Percentiles rank a stretch among this genome's conserved stretches.
phyloP scores from a whole-genome alignment of 2,113 vertebrate species.

The Petrocephalus microphthalmus region DNA sequence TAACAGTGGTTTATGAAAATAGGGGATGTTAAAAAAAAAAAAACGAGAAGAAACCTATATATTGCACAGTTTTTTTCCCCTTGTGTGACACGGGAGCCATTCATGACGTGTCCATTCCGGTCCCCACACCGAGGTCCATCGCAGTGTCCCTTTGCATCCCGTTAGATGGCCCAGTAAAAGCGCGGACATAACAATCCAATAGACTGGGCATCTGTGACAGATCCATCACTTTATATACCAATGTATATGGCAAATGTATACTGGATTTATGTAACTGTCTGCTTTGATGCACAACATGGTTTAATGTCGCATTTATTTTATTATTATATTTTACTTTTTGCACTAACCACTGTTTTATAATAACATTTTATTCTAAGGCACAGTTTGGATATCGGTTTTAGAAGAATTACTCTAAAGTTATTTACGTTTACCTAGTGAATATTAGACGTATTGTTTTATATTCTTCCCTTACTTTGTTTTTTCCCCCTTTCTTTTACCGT shows the following conservation, averaged over 20 bases:
- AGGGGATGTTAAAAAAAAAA: neutral
- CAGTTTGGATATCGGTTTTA: neutral
- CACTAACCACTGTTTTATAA: neutral
- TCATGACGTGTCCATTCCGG: neutral
- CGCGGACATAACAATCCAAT: neutral
- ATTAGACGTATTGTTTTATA: neutral
- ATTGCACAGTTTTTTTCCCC: neutral
- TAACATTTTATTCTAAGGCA: neutral
- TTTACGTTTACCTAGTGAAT: neutral
- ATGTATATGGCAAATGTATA: neutral
- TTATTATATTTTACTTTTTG: neutral
- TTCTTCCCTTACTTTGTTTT: neutral
- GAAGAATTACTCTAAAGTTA: neutral
- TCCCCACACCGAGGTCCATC: neutral
- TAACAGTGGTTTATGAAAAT: neutral
- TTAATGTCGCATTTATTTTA: neutral
- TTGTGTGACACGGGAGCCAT: neutral
- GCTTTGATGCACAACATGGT: neutral
- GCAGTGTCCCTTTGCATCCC: neutral
- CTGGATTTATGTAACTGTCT: neutral
- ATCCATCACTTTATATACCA: neutral
- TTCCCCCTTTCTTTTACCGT: neutral
- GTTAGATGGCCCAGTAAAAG: neutral
- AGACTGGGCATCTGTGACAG: neutral
- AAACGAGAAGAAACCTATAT: neutral